Evolutionary conservation across 2,888 invertebrate species (phyloP), one percentile per base, ranked within the genome.

Genomic region (Junonia oenone): DNA sequence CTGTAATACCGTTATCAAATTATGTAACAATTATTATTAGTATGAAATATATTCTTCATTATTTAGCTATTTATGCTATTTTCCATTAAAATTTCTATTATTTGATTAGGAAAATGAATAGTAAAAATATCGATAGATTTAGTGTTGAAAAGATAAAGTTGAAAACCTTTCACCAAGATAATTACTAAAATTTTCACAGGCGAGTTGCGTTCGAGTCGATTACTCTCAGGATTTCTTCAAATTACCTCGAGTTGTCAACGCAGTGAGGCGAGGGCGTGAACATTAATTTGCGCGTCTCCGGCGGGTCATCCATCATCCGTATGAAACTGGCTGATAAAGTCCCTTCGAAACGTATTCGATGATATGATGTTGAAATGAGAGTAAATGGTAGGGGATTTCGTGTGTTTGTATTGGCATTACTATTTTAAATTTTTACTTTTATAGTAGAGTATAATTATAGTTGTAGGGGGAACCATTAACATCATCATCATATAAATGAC

Each of bases 201-300:
- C 15, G 11, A 43, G 13, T 26, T 26, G 13, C 13, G n/a, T n/a
- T 26, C 22, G 22, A 26, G 22, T 43, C 22, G 26, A 26, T 22
- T 43, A 26, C 22, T 43, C 14, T 9, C 40, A 33, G 52, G 51
- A 47, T 56, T 49, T 50, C 40, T 40, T 55, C 48, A 54, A 59
- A 62, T 60, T 54, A 57, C 61, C 58, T 53, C 38, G 27, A 50
- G 48, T 61, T 62, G 67, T 67, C 64, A 64, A 61, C 58, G 43
- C 51, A 59, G 61, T 71, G 70, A 73, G 65, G 72, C 72, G 74
- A 70, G 70, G 68, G 71, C 59, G 68, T 68, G 58, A 70, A 69
- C 69, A 70, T 76, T 78, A 76, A 79, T 78, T 75, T 71, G 61
- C 60, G 63, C 64, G 68, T 72, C 75, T 69, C 63, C 63, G 75